Evolutionary conservation across 2,888 invertebrate genomes (phyloP).

Genomic region (Drosophila atroscutellata): DNA sequence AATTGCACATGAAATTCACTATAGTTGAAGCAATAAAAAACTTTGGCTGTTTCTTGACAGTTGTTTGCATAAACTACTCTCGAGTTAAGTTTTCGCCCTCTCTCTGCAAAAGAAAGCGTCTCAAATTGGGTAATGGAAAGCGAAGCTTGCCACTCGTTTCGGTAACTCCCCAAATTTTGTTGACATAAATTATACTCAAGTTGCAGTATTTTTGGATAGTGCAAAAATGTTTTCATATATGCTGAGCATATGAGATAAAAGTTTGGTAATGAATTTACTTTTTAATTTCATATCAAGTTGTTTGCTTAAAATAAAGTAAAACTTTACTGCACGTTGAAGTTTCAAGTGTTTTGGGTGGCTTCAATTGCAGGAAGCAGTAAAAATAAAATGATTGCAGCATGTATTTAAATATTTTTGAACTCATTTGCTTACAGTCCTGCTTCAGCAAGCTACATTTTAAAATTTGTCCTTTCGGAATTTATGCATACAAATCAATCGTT

Average conservation of each 20-base stretch:
- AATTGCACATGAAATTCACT: conserved; percentile 19
- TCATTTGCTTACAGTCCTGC: background rate
- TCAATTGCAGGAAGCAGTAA: background rate
- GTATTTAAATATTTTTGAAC: background rate
- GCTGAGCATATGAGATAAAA: conserved; percentile 18
- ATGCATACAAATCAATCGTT: conserved; percentile 8
- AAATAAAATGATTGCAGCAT: background rate
- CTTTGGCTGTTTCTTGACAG: conserved; percentile 7
- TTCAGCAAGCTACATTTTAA: background rate
- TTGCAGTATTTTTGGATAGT: conserved; percentile 1
- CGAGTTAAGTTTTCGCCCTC: background rate
- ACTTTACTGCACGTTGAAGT: background rate
- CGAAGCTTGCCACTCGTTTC: background rate
- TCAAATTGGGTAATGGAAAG: conserved; percentile 12
- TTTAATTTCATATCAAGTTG: conserved; percentile 7
- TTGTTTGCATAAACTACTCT: conserved; percentile 9
- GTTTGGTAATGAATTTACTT: conserved; percentile 31
- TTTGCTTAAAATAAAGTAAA: conserved; percentile 3
- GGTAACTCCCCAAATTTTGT: background rate
- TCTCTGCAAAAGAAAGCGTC: conserved; percentile 6
- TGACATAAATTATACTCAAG: conserved; percentile 19
- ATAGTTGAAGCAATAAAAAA: conserved; percentile 30
- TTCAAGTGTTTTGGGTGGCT: background rate
- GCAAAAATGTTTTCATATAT: conserved; percentile 5
- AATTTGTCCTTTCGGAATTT: background rate